phyloP scores from a whole-genome alignment of 2,113 vertebrate genomes.

The Oncorhynchus clarkii region DNA sequence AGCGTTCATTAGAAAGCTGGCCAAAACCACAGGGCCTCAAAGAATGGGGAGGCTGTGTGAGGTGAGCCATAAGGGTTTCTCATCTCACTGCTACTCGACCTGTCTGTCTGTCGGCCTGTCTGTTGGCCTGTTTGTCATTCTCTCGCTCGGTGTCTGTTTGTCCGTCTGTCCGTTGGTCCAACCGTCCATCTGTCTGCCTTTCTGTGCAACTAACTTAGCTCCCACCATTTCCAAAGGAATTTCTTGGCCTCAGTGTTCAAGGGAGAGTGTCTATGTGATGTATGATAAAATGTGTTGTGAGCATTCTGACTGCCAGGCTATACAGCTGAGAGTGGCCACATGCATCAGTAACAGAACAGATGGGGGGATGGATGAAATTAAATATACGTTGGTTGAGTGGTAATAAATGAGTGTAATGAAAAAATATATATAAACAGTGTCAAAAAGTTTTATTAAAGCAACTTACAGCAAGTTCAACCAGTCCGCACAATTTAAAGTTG shows the following conservation, averaged over 20 bases:
- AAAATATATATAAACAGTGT: not conserved
- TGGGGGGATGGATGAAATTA: too few relatives aligned
- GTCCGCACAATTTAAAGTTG: too few relatives aligned
- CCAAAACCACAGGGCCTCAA: not conserved
- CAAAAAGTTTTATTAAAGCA: too few relatives aligned
- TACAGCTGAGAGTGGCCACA: too few relatives aligned
- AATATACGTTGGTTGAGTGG: not conserved
- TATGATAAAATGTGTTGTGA: not conserved
- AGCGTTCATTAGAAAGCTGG: not conserved
- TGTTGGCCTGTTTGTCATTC: too few relatives aligned
- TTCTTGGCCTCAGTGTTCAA: constrained; percentile 1
- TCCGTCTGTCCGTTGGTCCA: too few relatives aligned
- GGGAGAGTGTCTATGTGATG: not conserved
- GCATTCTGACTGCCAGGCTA: not conserved
- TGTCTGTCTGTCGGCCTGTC: not conserved
- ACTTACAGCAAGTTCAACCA: not conserved
- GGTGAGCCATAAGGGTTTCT: not conserved
- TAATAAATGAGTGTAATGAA: not conserved
- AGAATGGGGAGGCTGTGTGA: not conserved
- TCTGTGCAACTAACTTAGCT: not conserved
- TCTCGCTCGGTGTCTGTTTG: not conserved
- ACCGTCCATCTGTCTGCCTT: not conserved
- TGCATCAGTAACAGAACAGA: too few relatives aligned
- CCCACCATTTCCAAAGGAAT: not conserved
- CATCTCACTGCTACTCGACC: not conserved